Percentiles rank a stretch among this genome's conserved stretches.
Conservation (phyloP, 1,140 invertebrate species). For the Drosophila sucinea region DNA sequence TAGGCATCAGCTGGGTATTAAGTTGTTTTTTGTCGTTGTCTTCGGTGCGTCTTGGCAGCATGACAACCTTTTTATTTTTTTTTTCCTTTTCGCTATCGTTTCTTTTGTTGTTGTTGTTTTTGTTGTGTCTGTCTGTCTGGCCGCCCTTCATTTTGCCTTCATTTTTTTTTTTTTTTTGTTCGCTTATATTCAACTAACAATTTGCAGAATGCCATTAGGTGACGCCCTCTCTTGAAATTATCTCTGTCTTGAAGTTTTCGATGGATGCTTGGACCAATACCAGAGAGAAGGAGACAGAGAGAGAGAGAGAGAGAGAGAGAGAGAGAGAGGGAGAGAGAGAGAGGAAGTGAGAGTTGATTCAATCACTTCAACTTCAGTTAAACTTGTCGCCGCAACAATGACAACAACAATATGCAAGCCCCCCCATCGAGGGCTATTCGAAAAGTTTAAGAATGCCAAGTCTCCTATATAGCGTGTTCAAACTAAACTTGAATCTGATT, state of each 20-base stretch:
- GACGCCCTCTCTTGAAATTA: slow-evolving; percentile 75
- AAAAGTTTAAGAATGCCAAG: slow-evolving; percentile 27
- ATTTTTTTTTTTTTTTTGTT: slow-evolving; percentile 8
- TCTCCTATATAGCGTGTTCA: background rate
- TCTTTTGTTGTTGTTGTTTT: background rate
- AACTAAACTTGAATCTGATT: too few relatives aligned
- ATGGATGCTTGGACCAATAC: background rate
- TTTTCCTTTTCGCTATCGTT: slow-evolving; percentile 21
- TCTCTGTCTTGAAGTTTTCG: slow-evolving; percentile 51
- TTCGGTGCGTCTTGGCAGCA: slow-evolving; percentile 61
- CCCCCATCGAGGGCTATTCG: background rate
- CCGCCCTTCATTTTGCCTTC: slow-evolving; percentile 32
- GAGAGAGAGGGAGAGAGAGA: slow-evolving; percentile 16
- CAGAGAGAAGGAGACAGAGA: background rate
- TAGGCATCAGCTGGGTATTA: slow-evolving; percentile 82
- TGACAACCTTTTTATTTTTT: slow-evolving; percentile 70
- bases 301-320: slow-evolving; percentile 11
- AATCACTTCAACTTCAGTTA: slow-evolving; percentile 73
- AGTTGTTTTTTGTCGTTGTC: slow-evolving; percentile 74
- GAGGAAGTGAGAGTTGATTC: slow-evolving; percentile 50
- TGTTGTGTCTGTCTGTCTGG: background rate
- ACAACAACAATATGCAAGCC: slow-evolving; percentile 46
- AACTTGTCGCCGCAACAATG: slow-evolving; percentile 41
- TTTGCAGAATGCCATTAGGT: slow-evolving; percentile 78
- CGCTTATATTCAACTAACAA: slow-evolving; percentile 69